Base-by-base conservation (phyloP, 2,888 invertebrate species). In the Anoplius nigerrimus region DNA sequence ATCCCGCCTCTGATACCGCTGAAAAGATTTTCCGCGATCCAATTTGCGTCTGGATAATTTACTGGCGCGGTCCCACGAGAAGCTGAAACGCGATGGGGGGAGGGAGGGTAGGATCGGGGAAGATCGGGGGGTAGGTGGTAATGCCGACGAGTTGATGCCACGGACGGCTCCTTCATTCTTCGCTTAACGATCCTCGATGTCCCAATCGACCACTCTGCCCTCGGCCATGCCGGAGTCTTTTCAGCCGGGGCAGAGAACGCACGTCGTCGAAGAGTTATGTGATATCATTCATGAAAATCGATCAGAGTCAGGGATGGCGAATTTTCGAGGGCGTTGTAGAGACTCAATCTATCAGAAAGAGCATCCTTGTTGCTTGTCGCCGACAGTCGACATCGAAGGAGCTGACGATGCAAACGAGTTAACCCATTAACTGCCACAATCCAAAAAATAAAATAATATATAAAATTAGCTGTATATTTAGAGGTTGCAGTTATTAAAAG, bases 281-380 rank as follows among this genome's bases (percentile, higher is more conserved):
- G 34, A 34, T 34, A 11, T 34, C 11, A 34, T 34, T 34, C 34
- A 34, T 34, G 11, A 6, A 34, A 34, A 34, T 6, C 34, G 34
- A 34, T n/a, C n/a, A 6, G 34, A 2, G 34, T 6, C 4, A 1
- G 8, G 34, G 34, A 16, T n/a, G 81, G 78, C 81, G 76, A 79
- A 78, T 75, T 70, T 42, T n/a, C n/a, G 62, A 42, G 65, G 74
- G 67, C 65, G 74, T 74, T 67, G 77, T 73, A 63, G 66, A 69
- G 79, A 83, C 80, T 78, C 84, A 83, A 86, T 86, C 85, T 83
- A 86, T 86, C 85, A 84, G 85, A 80, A 78, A 54, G 74, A 60
- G 70, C 60, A 27, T 51, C 57, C 54, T 62, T 46, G 67, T 66
- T 72, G 77, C 82, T 78, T 76, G 53, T 22, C 69, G 75, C 72